phyloP scores from a whole-genome alignment of 2,113 vertebrate species.

The Misgurnus anguillicaudatus region DNA sequence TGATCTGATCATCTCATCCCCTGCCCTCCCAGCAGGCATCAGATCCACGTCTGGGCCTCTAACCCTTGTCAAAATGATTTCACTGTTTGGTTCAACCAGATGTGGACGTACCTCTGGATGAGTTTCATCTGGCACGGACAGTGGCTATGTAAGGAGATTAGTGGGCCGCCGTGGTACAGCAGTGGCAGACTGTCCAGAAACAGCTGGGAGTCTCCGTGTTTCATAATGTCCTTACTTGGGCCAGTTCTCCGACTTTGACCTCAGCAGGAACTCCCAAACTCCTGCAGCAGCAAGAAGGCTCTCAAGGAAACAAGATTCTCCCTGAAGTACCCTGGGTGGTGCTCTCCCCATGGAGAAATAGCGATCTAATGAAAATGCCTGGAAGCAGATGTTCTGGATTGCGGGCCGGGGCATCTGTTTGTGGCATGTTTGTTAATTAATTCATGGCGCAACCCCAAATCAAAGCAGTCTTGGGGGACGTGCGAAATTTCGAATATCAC shows the following conservation, averaged over 20 bases:
- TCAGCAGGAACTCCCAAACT: slow-evolving; percentile 58
- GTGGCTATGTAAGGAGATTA: slow-evolving; percentile 72
- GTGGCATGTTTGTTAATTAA: slow-evolving; percentile 30
- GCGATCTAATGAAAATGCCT: slow-evolving; percentile 47
- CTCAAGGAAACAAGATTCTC: slow-evolving; percentile 63
- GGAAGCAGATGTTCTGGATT: slow-evolving; percentile 51
- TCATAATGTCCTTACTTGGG: slow-evolving; percentile 66
- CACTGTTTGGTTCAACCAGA: slow-evolving; percentile 66
- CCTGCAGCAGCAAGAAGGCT: slow-evolving; percentile 61
- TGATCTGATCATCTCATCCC: slow-evolving; percentile 18
- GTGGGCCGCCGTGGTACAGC: slow-evolving; percentile 64
- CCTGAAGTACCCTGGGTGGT: slow-evolving; percentile 44
- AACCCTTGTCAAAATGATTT: slow-evolving; percentile 65
- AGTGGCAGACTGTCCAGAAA: slow-evolving; percentile 70
- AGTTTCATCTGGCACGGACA: slow-evolving; percentile 60
- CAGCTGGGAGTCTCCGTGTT: slow-evolving; percentile 73
- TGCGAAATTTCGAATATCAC: not conserved
- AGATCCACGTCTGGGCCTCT: slow-evolving; percentile 44
- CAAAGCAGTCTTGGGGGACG: slow-evolving; percentile 9
- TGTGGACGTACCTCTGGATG: slow-evolving; percentile 56
- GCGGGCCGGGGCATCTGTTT: slow-evolving; percentile 36
- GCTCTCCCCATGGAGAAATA: not conserved
- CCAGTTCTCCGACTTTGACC: slow-evolving; percentile 63
- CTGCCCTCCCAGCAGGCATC: slow-evolving; percentile 3
- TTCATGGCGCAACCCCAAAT: slow-evolving; percentile 32